phyloP scores from a whole-genome alignment of 2,888 invertebrate species.

The Torymus aiolomorphi region DNA sequence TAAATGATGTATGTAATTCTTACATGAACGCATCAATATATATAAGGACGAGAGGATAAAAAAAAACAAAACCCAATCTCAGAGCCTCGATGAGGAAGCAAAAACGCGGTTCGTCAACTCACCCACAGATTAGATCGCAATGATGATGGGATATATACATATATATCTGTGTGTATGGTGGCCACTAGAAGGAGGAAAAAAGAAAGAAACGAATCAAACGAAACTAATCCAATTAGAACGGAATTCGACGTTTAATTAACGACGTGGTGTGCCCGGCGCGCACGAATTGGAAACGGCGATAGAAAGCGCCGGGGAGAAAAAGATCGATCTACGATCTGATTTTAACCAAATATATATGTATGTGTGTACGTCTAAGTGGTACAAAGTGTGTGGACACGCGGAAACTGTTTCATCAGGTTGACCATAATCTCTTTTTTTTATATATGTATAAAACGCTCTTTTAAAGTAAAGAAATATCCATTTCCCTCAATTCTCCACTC shows the following conservation, averaged over 20 bases:
- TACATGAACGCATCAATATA: too few relatives aligned
- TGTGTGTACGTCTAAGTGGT: too few relatives aligned
- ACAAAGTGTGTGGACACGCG: not conserved
- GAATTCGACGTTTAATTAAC: conserved; percentile 68
- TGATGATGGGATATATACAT: not conserved
- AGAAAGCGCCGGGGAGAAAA: conserved; percentile 2
- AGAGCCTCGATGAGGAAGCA: not conserved
- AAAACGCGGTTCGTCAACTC: conserved; percentile 39
- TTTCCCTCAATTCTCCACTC: too few relatives aligned
- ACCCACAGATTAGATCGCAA: conserved; percentile 36
- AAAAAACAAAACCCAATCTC: too few relatives aligned
- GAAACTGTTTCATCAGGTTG: too few relatives aligned
- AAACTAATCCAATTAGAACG: conserved; percentile 70
- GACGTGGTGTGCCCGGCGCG: conserved; percentile 32
- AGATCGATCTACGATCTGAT: conserved; percentile 6
- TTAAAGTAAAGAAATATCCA: too few relatives aligned
- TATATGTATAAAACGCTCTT: too few relatives aligned
- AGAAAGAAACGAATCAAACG: not conserved
- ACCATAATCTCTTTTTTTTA: too few relatives aligned
- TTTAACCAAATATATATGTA: too few relatives aligned
- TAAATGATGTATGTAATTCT: too few relatives aligned
- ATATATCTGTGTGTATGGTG: too few relatives aligned
- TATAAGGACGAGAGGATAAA: too few relatives aligned
- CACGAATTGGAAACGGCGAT: conserved; percentile 12
- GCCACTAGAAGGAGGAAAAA: conserved; percentile 14